A percentile compares a stretch with the other conserved stretches of the same genome.
Conservation (phyloP, 2,113 vertebrate species). For the Mesocricetus auratus region DNA sequence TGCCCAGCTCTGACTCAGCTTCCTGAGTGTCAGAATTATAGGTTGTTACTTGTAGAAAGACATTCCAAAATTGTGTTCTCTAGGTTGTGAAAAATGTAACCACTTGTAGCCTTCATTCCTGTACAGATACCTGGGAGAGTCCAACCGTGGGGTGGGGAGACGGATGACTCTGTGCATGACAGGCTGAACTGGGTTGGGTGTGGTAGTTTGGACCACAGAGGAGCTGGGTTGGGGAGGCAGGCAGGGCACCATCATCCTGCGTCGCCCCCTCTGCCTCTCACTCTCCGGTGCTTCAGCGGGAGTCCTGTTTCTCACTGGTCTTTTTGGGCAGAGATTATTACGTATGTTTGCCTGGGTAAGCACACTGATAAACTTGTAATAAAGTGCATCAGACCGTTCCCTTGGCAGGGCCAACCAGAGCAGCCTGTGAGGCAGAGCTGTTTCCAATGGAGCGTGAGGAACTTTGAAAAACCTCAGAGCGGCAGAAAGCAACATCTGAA, state of each 20-base stretch:
- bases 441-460: slow-evolving; percentile 73
- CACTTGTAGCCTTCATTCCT: neutral
- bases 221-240: neutral
- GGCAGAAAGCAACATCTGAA: slow-evolving; percentile 75
- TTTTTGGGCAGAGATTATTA: slow-evolving; percentile 60
- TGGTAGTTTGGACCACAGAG: neutral
- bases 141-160: neutral
- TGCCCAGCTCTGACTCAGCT: too few species aligned
- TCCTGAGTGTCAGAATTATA: neutral
- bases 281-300: slow-evolving; percentile 53
- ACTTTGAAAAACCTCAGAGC: slow-evolving; percentile 76
- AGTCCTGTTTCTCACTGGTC: slow-evolving; percentile 69
- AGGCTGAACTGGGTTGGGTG: neutral
- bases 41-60: neutral
- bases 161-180: neutral
- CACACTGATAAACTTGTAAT: slow-evolving; percentile 75
- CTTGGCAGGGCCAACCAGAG: slow-evolving; percentile 77
- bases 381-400: slow-evolving; percentile 77
- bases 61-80: slow-evolving; percentile 38
- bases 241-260: neutral
- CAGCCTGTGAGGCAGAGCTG: slow-evolving; percentile 77
- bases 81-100: neutral
- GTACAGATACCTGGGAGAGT: neutral
- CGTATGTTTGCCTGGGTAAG: slow-evolving; percentile 77
- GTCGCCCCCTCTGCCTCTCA: slow-evolving; percentile 49